These are phyloP conservation scores for Scylla paramamosain DNA, from an alignment of 1,140 invertebrate species.

Conservation along the genomic window DNA sequence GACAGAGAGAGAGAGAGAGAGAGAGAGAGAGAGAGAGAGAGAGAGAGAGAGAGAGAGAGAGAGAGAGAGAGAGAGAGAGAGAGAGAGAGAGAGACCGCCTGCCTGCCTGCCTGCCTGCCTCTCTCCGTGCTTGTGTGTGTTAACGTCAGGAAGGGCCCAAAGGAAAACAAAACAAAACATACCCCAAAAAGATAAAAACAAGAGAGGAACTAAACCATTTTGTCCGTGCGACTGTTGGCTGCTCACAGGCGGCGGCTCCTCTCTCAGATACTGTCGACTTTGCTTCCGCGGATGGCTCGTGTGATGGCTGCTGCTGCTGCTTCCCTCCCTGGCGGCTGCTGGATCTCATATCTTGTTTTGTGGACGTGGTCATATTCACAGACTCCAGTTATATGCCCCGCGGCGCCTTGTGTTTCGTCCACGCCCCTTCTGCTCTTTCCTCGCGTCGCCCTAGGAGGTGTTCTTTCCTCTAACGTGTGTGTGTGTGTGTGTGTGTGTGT, in stretches of 20 bases:
- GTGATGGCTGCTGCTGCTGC: background rate
- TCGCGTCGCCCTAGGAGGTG: background rate
- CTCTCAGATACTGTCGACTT: background rate
- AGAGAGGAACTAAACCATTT: background rate
- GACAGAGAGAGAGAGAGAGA: background rate
- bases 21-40: background rate
- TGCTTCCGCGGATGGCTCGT: background rate
- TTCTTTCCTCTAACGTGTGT: background rate
- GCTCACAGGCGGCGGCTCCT: background rate
- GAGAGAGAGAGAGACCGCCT: background rate
- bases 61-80: slow-evolving; percentile 17
- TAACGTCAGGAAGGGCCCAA: background rate
- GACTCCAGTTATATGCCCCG: background rate
- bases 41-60: slow-evolving; percentile 26
- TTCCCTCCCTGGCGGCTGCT: background rate
- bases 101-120: no score
- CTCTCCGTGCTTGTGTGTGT: background rate
- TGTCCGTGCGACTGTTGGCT: background rate
- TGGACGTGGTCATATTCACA: background rate
- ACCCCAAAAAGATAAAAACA: background rate
- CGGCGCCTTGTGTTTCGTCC: background rate
- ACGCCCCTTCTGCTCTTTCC: background rate
- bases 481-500: slow-evolving; percentile 40
- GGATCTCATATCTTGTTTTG: background rate
- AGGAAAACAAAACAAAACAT: background rate